Base-by-base conservation (phyloP, 1,140 invertebrate genomes). In the Araneus ventricosus region DNA sequence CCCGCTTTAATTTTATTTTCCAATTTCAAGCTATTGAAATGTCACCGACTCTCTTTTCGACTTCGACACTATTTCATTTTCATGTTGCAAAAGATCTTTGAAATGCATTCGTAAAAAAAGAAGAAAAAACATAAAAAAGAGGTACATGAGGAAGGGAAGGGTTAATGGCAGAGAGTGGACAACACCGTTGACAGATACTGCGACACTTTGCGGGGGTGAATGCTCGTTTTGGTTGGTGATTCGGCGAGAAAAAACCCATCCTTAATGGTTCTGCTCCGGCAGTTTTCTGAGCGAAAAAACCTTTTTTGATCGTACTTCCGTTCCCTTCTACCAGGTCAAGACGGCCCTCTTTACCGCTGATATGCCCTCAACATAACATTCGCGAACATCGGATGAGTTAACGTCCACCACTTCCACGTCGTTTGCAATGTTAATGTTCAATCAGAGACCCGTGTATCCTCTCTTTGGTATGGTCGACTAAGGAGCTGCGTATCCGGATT, bases 231-330 rank as follows among this genome's bases (percentile, higher is more conserved):
- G 91, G 91, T 93, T 59, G 59, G 57, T 93, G 91, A 41, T 93
- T 87, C 45, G 61, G 59, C 41, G 82, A 52, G 82, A 93, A 87
- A 92, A 93, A 93, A 93, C 75, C 82, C 79, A 87, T 88, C 91
- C 52, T 88, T 93, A 93, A 93, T 93, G 91, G 91, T 93, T 93
- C 91, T 93, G 91, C 91, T 93, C 85, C 91, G 84, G 91, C 91
- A 93, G 67, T 93, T 93, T 93, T 88, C 84, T 52, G 84, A 59
- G 84, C 84, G 82, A 93, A 93, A 92, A 90, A 93, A 93, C 39
- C 84, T 93, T 92, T 93, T 92, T 79, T 93, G 63, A 85, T 80
- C 61, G 84, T 37, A 93, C 91, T 87, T 88, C 85, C 85, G 84
- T 88, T 45, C 91, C 80, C 37, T 75, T n/a, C 70, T 79, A 79